phyloP scores from a whole-genome alignment of 2,888 invertebrate species.

The Tipula vernalis region DNA sequence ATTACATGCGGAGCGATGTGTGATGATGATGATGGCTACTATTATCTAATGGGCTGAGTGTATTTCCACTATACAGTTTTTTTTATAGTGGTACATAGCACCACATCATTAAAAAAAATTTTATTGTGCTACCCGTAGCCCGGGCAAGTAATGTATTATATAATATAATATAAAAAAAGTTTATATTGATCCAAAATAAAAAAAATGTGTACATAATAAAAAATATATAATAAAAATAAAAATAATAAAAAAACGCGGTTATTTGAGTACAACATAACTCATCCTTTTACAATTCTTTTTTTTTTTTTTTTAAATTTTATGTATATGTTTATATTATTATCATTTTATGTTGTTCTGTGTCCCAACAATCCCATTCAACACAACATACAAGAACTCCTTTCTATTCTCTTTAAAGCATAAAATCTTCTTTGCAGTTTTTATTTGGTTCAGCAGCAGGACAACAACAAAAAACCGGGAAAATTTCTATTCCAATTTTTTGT shows the following conservation, averaged over 20 bases:
- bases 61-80: neutral
- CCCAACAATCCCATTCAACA: neutral
- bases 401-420: neutral
- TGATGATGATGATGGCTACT: neutral
- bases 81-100: neutral
- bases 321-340: neutral
- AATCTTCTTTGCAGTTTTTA: neutral
- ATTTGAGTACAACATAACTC: neutral
- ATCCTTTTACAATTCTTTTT: neutral
- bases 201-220: neutral
- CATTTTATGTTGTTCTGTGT: neutral
- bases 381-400: neutral
- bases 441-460: neutral
- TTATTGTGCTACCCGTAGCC: neutral
- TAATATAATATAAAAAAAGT: neutral
- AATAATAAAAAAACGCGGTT: neutral
- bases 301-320: neutral
- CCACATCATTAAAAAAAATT: neutral
- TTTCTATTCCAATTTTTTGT: neutral
- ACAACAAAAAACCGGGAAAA: neutral
- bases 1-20: neutral
- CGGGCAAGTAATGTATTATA: neutral
- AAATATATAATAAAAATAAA: neutral
- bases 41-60: neutral
- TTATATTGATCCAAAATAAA: neutral